Conservation (phyloP, 2,888 invertebrate species). For the Chelonus formosanus region DNA sequence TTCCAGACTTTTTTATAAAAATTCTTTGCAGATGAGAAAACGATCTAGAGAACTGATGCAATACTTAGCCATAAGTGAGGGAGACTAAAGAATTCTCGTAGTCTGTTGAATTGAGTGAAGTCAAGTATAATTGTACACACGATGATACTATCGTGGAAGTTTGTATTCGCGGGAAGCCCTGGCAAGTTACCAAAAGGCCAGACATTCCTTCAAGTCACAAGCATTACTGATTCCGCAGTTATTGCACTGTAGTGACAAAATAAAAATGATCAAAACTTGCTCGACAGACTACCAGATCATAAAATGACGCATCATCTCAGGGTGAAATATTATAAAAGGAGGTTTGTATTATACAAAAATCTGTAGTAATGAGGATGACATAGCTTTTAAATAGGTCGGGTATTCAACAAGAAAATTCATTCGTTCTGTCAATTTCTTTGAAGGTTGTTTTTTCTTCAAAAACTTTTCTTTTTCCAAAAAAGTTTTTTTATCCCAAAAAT, state of each 20-base stretch:
- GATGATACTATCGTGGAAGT: slow-evolving; percentile 10
- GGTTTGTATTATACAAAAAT: neutral
- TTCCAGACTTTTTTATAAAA: too few relatives aligned
- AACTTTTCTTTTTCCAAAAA: neutral
- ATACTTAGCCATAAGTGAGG: too few relatives aligned
- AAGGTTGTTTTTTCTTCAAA: neutral
- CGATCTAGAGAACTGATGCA: too few relatives aligned
- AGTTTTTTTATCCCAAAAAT: neutral
- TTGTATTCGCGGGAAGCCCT: slow-evolving; percentile 34
- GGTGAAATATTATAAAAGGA: neutral
- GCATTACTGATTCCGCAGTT: slow-evolving; percentile 39
- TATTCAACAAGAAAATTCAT: neutral
- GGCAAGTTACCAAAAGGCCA: slow-evolving; percentile 39
- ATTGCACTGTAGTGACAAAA: slow-evolving; percentile 31
- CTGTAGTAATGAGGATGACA: too few relatives aligned
- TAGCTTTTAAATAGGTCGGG: slow-evolving; percentile 1
- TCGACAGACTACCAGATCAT: neutral
- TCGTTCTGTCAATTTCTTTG: neutral
- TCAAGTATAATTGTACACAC: slow-evolving; percentile 15
- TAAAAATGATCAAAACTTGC: slow-evolving; percentile 1
- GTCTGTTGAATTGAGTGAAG: slow-evolving; percentile 20
- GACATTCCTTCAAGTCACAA: slow-evolving; percentile 41
- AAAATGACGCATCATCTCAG: too few relatives aligned
- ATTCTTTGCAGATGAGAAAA: too few relatives aligned
- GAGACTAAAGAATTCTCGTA: neutral